phyloP scores from a whole-genome alignment of 2,113 vertebrate species.

The Cyanoramphus novaezelandiae region DNA sequence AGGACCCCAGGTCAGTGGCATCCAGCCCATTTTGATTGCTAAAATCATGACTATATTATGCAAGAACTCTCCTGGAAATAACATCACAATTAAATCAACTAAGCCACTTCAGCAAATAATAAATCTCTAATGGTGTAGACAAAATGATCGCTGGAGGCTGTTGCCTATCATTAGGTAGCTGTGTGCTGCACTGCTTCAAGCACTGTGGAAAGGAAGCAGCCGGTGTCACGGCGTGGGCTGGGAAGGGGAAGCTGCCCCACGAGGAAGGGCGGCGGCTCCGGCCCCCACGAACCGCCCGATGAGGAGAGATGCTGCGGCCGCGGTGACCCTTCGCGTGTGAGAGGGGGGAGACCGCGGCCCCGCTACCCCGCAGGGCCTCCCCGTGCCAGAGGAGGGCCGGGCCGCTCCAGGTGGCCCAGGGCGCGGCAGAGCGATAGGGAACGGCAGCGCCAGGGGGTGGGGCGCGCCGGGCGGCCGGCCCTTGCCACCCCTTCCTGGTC shows the following conservation, averaged over 20 bases:
- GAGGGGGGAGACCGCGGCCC: too few relatives aligned
- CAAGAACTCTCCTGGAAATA: neutral
- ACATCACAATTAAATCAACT: neutral
- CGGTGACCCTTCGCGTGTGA: accelerated
- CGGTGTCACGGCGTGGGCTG: accelerated
- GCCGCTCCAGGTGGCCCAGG: neutral
- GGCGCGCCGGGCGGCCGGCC: neutral
- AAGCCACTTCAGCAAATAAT: neutral
- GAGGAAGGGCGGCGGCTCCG: neutral
- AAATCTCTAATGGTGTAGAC: neutral
- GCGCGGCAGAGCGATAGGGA: neutral
- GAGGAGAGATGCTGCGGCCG: neutral
- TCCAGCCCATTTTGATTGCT: neutral
- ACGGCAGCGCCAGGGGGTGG: neutral
- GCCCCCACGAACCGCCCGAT: accelerated
- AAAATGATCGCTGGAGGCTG: neutral
- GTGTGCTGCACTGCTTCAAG: accelerated
- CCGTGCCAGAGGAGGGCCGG: accelerated
- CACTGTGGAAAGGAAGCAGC: accelerated
- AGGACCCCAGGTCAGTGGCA: neutral
- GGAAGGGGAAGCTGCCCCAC: neutral
- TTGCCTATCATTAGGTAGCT: accelerated
- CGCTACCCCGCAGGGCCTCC: neutral
- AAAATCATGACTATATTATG: neutral
- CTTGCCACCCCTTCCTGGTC: neutral